These are phyloP conservation scores for Gryon sp. DNA, from an alignment of 1,140 invertebrate genomes.

Conservation along the genomic window DNA sequence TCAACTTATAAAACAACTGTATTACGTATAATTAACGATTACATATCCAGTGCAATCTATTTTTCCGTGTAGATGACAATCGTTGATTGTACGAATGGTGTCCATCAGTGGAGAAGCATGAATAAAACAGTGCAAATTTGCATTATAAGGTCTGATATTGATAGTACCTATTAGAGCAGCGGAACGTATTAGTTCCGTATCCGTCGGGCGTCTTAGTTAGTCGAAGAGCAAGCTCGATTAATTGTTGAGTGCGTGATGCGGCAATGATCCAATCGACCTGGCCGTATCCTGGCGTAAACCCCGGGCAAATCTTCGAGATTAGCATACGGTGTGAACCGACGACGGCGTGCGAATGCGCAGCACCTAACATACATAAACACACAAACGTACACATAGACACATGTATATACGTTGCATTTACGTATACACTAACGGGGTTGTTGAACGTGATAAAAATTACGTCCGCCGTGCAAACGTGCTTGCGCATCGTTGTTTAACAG, in stretches of 20 bases:
- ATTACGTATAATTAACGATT: no score
- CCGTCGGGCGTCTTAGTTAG: conserved; percentile 27
- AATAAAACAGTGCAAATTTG: conserved; percentile 31
- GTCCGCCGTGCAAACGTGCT: conserved; percentile 35
- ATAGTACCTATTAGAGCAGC: conserved; percentile 27
- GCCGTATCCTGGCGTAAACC: conserved; percentile 24
- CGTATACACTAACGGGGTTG: conserved; percentile 50
- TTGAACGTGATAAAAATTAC: conserved; percentile 56
- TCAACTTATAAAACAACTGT: no score
- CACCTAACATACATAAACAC: no score
- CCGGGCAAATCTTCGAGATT: conserved; percentile 40
- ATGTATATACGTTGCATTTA: no score
- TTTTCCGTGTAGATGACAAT: no score
- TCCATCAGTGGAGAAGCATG: not conserved
- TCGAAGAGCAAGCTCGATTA: conserved; percentile 24
- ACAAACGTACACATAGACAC: no score
- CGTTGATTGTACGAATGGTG: not conserved
- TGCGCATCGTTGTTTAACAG: conserved; percentile 46
- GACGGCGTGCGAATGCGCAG: conserved; percentile 42
- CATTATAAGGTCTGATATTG: conserved; percentile 19
- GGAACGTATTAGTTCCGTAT: conserved; percentile 38
- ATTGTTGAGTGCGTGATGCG: conserved; percentile 45
- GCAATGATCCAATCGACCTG: conserved; percentile 53
- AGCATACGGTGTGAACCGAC: conserved; percentile 50
- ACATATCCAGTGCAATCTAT: no score